Conservation (phyloP, 37 sponge, comb jelly and placozoan genomes). For the Diacarnus erythraeanus region DNA sequence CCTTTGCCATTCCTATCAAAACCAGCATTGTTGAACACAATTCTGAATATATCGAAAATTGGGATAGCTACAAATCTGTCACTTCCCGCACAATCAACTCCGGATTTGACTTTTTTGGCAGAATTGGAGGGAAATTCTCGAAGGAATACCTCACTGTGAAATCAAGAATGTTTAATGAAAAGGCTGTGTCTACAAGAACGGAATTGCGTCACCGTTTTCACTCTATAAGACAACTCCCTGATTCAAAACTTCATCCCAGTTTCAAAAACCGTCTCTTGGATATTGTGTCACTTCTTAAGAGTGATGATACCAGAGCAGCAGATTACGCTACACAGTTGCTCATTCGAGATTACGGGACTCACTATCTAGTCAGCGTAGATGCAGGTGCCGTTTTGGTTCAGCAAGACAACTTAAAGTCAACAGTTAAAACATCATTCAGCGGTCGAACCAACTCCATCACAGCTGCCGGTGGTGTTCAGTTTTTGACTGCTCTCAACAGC, state of each 20-base stretch:
- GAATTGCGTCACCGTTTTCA: constrained; percentile 40
- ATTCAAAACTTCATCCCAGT: constrained; percentile 27
- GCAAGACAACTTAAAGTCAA: constrained; percentile 20
- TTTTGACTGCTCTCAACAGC: constrained; percentile 25
- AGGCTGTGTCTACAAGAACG: constrained; percentile 22
- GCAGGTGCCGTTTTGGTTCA: constrained; percentile 43
- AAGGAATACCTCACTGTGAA: constrained; percentile 19
- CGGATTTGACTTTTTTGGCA: constrained; percentile 11
- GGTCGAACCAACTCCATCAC: constrained; percentile 8
- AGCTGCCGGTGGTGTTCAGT: constrained; percentile 43
- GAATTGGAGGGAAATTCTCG: constrained; percentile 54
- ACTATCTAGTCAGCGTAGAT: constrained; percentile 29
- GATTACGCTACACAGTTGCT: constrained; percentile 41
- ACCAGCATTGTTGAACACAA: constrained; percentile 31
- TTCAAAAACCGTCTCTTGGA: constrained; percentile 47
- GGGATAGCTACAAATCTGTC: constrained; percentile 28
- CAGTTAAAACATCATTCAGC: not conserved
- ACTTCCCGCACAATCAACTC: constrained; percentile 45
- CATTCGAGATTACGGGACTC: constrained; percentile 57
- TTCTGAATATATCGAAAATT: constrained; percentile 32
- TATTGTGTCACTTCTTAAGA: constrained; percentile 36
- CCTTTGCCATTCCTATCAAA: constrained; percentile 40
- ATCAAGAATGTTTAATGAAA: constrained; percentile 18
- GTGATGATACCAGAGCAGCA: constrained; percentile 23
- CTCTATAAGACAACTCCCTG: constrained; percentile 31